Base-by-base conservation (phyloP, 2,888 invertebrate species). In the Drosophila silvestris region DNA sequence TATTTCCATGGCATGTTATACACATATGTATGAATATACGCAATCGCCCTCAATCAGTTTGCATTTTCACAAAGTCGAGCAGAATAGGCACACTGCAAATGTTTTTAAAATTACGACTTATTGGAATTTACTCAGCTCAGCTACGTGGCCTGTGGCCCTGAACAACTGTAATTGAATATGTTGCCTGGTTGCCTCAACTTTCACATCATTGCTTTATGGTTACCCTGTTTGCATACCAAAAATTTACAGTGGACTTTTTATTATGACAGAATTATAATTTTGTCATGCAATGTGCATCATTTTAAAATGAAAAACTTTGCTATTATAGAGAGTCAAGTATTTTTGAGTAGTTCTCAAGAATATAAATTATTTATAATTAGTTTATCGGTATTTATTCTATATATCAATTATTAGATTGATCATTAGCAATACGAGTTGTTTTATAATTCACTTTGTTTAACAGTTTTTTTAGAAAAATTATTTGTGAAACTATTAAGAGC, bases 81-180 rank as follows among this genome's bases (percentile, higher is more conserved):
- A 64, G 61, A 74, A 71, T 65, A 65, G 60, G 69, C 60, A 37
- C 68, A 44, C 64, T 54, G 56, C 61, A 73, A 74, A 53, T 74
- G 82, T 82, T 70, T 72, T 60, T 64, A 30, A 79, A 77, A 73
- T 69, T 72, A 69, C 70, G 80, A 70, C 69, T 72, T 79, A 74
- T 82, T 76, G 76, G 64, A 78, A 74, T 83, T 70, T 70, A 65
- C 54, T 51, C 53, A 32, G 50, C 56, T 53, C 44, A 53, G 50
- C 56, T 63, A 52, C 7, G n/a, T 54, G 22, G 56, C 19, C 10
- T 51, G 12, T 33, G 39, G 51, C 33, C 26, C 19, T 56, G 61
- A 58, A 41, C 37, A 67, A 62, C 58, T 35, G 56, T 74, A 74
- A 85, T 80, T 83, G 66, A 79, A 79, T 82, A 70, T 70, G 71